Conservation (phyloP, 2,113 vertebrate genomes). For the Hydrolagus affinis region DNA sequence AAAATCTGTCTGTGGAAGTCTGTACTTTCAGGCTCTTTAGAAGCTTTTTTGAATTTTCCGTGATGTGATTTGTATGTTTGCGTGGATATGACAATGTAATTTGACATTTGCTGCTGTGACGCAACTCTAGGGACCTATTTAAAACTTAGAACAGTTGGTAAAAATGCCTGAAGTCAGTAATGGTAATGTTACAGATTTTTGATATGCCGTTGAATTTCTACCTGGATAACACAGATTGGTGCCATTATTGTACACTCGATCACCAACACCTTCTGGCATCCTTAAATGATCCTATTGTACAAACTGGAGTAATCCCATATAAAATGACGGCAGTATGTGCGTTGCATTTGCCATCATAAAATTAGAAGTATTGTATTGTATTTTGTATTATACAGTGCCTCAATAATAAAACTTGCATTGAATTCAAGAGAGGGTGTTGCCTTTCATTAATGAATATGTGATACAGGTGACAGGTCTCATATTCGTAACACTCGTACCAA, state of each 20-base stretch:
- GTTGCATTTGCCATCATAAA: not conserved
- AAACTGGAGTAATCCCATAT: not conserved
- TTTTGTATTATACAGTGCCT: no score
- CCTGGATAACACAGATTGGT: not conserved
- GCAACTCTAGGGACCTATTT: constrained; percentile 19
- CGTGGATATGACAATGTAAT: not conserved
- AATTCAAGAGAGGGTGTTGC: no score
- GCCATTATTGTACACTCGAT: constrained; percentile 8
- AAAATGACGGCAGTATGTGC: not conserved
- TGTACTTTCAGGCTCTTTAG: not conserved
- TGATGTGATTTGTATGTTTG: not conserved
- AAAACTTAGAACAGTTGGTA: constrained; percentile 20
- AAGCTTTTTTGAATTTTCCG: not conserved
- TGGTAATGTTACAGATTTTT: constrained; percentile 16
- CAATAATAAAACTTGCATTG: no score
- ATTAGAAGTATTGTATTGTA: not conserved
- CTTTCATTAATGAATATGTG: no score
- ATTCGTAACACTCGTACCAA: no score
- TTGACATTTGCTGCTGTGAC: constrained; percentile 16
- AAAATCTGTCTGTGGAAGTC: not conserved
- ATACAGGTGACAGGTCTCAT: no score
- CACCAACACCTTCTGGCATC: not conserved
- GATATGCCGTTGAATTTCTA: not conserved
- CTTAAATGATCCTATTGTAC: not conserved
- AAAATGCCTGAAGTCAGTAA: constrained; percentile 18